Conservation (phyloP, 2,888 invertebrate species). For the Tachina grossa region DNA sequence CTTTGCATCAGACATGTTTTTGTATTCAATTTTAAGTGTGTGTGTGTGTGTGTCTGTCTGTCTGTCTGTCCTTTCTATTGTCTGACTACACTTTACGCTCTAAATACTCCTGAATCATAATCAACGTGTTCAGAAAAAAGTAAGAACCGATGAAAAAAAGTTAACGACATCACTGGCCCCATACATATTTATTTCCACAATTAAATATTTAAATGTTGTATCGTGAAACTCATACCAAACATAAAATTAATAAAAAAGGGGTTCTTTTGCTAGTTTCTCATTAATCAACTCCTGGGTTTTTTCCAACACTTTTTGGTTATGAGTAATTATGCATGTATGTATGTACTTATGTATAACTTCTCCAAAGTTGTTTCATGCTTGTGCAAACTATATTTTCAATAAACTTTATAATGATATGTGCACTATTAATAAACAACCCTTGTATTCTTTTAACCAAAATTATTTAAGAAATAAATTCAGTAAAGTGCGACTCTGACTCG, state of each 20-base stretch:
- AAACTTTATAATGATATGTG: conserved; percentile 51
- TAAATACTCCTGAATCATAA: conserved; percentile 81
- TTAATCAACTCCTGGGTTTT: conserved; percentile 35
- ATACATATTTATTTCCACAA: conserved; percentile 22
- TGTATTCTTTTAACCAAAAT: conserved; percentile 14
- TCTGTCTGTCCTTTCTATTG: conserved; percentile 28
- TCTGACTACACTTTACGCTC: conserved; percentile 79
- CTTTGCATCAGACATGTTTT: conserved; percentile 34
- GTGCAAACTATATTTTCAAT: conserved; percentile 31
- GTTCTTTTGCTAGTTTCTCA: conserved; percentile 39
- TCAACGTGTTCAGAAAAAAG: conserved; percentile 76
- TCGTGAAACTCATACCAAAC: conserved; percentile 25
- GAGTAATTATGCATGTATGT: not conserved
- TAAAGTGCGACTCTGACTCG: no score
- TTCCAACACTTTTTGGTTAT: not conserved
- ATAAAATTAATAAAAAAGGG: conserved; percentile 29
- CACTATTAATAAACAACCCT: conserved; percentile 52
- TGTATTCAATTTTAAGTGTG: conserved; percentile 26
- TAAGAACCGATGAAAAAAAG: conserved; percentile 38
- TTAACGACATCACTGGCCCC: conserved; percentile 27
- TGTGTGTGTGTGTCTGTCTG: not conserved
- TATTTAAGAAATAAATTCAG: not conserved
- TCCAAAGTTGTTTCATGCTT: conserved; percentile 10
- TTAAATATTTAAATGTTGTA: conserved; percentile 57
- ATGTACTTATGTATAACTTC: not conserved